Conservation (phyloP, 2,113 vertebrate genomes). For the Tylochromis polylepis region DNA sequence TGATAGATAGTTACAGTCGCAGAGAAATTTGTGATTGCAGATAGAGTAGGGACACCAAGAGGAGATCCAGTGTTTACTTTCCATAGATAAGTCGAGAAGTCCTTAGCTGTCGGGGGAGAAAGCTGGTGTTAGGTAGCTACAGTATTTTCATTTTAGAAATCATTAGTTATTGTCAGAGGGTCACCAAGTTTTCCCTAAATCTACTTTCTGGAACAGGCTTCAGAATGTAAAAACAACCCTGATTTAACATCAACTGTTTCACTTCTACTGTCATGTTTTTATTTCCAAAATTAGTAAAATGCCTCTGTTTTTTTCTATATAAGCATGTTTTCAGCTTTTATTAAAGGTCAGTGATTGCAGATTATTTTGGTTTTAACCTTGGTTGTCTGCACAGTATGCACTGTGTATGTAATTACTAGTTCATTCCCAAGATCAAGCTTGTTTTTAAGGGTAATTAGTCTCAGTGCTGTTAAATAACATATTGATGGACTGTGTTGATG, state of each 20-base stretch:
- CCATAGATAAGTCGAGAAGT: neutral
- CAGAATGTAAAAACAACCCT: neutral
- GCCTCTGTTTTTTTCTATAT: neutral
- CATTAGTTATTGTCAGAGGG: neutral
- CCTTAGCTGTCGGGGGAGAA: neutral
- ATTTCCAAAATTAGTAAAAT: neutral
- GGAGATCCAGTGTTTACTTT: neutral
- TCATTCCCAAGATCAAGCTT: neutral
- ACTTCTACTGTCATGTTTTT: neutral
- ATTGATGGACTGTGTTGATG: neutral
- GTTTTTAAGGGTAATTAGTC: neutral
- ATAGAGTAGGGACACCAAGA: neutral
- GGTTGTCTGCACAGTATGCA: neutral
- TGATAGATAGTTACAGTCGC: neutral
- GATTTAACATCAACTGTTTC: neutral
- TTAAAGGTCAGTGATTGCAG: neutral
- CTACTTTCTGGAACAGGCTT: neutral
- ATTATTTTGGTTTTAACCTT: neutral
- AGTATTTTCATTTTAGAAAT: neutral
- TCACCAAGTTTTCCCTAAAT: neutral
- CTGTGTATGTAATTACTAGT: neutral
- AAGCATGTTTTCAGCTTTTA: neutral
- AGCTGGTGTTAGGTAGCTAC: fast-evolving
- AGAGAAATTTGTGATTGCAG: neutral
- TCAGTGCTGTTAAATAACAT: neutral